Conservation (phyloP, 2,888 invertebrate species). For the Deladenus siricidicola region DNA sequence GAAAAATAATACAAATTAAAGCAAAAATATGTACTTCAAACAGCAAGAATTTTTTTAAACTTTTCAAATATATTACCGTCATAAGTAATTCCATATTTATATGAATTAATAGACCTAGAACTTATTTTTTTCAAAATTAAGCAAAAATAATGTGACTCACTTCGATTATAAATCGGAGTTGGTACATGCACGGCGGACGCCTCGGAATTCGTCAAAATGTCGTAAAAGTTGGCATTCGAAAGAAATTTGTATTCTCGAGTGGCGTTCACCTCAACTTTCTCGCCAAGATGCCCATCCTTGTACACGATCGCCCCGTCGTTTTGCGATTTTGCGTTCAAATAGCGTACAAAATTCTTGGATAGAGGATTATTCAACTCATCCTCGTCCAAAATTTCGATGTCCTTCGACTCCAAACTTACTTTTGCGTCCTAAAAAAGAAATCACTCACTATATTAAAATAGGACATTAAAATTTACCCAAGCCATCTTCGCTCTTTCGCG, state of each 20-base stretch:
- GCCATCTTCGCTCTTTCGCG: constrained; percentile 44
- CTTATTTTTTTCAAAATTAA: not conserved
- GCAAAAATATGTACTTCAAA: not conserved
- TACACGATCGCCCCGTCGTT: constrained; percentile 22
- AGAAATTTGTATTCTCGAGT: constrained; percentile 33
- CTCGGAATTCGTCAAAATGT: constrained; percentile 41
- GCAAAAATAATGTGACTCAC: constrained; percentile 32
- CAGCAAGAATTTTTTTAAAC: no score
- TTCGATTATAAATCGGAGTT: constrained; percentile 58
- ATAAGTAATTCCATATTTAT: no score
- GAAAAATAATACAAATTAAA: constrained; percentile 1
- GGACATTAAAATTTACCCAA: constrained; percentile 37
- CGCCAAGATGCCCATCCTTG: constrained; percentile 27
- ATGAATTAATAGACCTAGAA: no score
- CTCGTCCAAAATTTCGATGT: constrained; percentile 27
- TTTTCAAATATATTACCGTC: no score
- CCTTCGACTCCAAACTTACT: constrained; percentile 41
- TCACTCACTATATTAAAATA: no score
- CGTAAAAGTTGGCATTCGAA: constrained; percentile 50
- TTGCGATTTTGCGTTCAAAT: constrained; percentile 29
- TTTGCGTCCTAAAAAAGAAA: constrained; percentile 43
- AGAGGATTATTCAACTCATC: constrained; percentile 39
- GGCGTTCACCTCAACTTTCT: constrained; percentile 22
- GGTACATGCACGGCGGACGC: constrained; percentile 57
- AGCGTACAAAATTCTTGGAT: constrained; percentile 44